These are phyloP conservation scores for Ormyrus rosae DNA, from an alignment of 2,888 invertebrate genomes.

Conservation along the genomic window DNA sequence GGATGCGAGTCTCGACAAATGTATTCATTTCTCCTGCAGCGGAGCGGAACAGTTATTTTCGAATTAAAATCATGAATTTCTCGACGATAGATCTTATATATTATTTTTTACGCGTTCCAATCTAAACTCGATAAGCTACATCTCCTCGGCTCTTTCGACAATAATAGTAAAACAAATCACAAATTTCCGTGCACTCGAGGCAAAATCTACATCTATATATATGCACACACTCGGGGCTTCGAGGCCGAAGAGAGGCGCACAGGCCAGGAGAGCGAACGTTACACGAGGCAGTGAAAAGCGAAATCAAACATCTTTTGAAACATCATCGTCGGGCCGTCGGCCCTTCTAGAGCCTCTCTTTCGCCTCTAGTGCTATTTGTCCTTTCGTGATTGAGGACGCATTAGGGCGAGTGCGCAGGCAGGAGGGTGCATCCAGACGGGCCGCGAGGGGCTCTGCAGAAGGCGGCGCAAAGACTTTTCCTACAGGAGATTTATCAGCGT, in stretches of 20 bases:
- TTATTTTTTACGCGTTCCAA: too few species aligned
- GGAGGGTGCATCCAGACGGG: neutral
- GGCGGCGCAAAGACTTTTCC: neutral
- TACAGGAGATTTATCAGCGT: slow-evolving; percentile 33
- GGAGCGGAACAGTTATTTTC: neutral
- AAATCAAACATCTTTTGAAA: slow-evolving; percentile 55
- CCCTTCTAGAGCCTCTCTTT: slow-evolving; percentile 17
- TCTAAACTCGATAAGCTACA: too few species aligned
- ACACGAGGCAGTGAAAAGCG: slow-evolving; percentile 46
- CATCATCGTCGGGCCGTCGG: slow-evolving; percentile 35
- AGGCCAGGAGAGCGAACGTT: neutral
- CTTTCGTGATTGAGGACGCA: slow-evolving; percentile 46
- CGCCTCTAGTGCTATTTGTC: slow-evolving; percentile 26
- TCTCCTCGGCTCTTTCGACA: too few species aligned
- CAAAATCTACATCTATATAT: slow-evolving; percentile 1
- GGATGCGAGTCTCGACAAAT: too few species aligned
- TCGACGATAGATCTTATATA: neutral
- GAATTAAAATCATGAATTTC: neutral
- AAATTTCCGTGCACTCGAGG: slow-evolving; percentile 11
- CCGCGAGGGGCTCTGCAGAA: slow-evolving; percentile 2
- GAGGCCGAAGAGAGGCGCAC: slow-evolving; percentile 3
- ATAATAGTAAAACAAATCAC: too few species aligned
- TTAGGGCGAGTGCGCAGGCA: slow-evolving; percentile 29
- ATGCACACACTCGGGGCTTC: slow-evolving; percentile 2
- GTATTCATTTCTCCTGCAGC: too few species aligned